Conservation (phyloP, 2,888 invertebrate genomes). For the Cetonia aurata region DNA sequence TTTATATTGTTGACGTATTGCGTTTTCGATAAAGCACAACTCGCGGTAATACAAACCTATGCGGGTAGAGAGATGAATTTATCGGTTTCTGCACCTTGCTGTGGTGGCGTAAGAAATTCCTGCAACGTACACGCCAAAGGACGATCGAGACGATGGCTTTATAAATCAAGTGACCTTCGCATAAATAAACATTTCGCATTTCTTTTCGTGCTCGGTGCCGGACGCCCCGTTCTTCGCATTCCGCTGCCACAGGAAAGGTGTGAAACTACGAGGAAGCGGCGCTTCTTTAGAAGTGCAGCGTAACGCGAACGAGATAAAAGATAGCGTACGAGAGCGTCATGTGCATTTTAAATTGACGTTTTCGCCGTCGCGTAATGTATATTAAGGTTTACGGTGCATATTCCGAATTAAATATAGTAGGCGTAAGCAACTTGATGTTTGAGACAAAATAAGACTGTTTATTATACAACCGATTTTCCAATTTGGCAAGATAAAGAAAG, state of each 20-base stretch:
- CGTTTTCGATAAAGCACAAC: too few relatives aligned
- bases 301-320: constrained; percentile 13
- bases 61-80: too few relatives aligned
- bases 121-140: background rate
- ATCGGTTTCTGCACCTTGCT: too few relatives aligned
- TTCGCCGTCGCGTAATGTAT: background rate
- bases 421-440: too few relatives aligned
- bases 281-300: background rate
- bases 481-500: too few relatives aligned
- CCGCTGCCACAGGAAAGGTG: constrained; percentile 17
- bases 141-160: constrained; percentile 9
- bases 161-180: constrained; percentile 15
- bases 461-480: too few relatives aligned
- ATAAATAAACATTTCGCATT: constrained; percentile 22
- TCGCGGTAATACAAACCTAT: too few relatives aligned
- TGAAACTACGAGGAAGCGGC: constrained; percentile 24
- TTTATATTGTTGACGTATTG: too few relatives aligned
- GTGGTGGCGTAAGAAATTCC: too few relatives aligned
- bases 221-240: background rate
- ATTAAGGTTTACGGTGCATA: too few relatives aligned
- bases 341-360: constrained; percentile 10
- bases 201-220: constrained; percentile 1
- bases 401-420: too few relatives aligned
- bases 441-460: too few relatives aligned
- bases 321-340: background rate